Conservation (phyloP, 2,888 invertebrate genomes). For the Tiliacea citrago region DNA sequence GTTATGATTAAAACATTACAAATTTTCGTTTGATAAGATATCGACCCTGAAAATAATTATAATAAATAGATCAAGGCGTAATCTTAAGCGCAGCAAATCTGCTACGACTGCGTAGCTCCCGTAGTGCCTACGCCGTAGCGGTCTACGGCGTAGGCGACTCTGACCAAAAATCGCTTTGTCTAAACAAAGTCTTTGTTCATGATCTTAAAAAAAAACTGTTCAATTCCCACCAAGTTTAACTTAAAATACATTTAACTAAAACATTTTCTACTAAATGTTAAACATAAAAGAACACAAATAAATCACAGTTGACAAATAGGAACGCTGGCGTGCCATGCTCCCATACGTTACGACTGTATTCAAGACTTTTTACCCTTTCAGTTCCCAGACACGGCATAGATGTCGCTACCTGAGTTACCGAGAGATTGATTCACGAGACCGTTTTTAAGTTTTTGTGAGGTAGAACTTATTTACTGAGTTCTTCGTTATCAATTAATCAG, state of each 20-base stretch:
- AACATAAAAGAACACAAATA: constrained; percentile 64
- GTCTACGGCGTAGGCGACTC: constrained; percentile 23
- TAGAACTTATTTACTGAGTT: constrained; percentile 36
- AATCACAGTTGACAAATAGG: constrained; percentile 65
- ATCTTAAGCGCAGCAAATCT: background rate
- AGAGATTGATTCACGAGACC: constrained; percentile 64
- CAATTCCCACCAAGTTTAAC: constrained; percentile 19
- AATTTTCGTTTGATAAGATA: background rate
- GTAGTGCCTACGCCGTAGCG: constrained; percentile 29
- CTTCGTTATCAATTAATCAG: constrained; percentile 44
- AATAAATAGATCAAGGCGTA: constrained; percentile 10
- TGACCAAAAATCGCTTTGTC: constrained; percentile 12
- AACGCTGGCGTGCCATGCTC: constrained; percentile 55
- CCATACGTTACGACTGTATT: constrained; percentile 66
- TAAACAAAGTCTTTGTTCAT: constrained; percentile 4
- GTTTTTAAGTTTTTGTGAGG: constrained; percentile 40
- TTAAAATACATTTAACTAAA: constrained; percentile 46
- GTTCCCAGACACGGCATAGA: constrained; percentile 60
- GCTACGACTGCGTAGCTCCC: constrained; percentile 20
- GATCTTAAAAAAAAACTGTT: constrained; percentile 17
- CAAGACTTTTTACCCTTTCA: constrained; percentile 56
- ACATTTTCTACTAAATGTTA: constrained; percentile 60
- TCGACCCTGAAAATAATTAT: background rate
- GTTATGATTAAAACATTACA: background rate
- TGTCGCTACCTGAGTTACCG: constrained; percentile 59